phyloP scores from a whole-genome alignment of 2,797 vertebrate species.

The Malacoraja senta region DNA sequence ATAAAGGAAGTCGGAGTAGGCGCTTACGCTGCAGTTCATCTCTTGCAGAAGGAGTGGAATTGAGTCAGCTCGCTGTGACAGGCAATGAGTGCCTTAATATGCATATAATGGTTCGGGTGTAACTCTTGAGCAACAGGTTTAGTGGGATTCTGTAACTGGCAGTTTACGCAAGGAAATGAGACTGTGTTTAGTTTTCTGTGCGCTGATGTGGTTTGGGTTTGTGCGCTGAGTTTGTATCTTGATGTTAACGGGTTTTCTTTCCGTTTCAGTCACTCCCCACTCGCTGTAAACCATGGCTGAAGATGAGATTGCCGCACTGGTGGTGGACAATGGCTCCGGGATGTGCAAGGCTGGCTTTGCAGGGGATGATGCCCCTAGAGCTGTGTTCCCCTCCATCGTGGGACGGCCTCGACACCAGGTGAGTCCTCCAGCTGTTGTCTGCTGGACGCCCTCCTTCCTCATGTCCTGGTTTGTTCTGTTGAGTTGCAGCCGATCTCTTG shows the following conservation, averaged over 20 bases:
- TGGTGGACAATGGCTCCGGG: constrained; percentile 96
- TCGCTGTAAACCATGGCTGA: constrained; percentile 51
- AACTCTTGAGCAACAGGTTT: too few relatives aligned
- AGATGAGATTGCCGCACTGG: constrained; percentile 86
- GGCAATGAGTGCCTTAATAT: too few relatives aligned
- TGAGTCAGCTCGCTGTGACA: too few relatives aligned
- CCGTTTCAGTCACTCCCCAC: background rate
- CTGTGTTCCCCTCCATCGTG: constrained; percentile 96
- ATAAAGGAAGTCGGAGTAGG: too few relatives aligned
- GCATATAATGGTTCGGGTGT: too few relatives aligned
- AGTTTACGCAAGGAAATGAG: too few relatives aligned
- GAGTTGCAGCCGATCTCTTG: too few relatives aligned
- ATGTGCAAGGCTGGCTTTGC: constrained; percentile 98
- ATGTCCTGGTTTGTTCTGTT: too few relatives aligned
- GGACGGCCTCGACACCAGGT: constrained; percentile 97
- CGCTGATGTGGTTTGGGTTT: background rate
- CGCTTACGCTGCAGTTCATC: background rate
- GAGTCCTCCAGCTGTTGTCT: constrained; percentile 38
- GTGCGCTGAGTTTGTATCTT: background rate
- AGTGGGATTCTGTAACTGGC: too few relatives aligned
- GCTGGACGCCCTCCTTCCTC: too few relatives aligned
- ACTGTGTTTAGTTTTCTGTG: too few relatives aligned
- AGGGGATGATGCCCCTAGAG: constrained; percentile 89
- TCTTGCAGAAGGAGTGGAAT: too few relatives aligned
- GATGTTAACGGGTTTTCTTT: background rate